These are phyloP conservation scores for Acropora tenuis DNA, from an alignment of 64 coral and sea anemone species.

Conservation along the genomic window DNA sequence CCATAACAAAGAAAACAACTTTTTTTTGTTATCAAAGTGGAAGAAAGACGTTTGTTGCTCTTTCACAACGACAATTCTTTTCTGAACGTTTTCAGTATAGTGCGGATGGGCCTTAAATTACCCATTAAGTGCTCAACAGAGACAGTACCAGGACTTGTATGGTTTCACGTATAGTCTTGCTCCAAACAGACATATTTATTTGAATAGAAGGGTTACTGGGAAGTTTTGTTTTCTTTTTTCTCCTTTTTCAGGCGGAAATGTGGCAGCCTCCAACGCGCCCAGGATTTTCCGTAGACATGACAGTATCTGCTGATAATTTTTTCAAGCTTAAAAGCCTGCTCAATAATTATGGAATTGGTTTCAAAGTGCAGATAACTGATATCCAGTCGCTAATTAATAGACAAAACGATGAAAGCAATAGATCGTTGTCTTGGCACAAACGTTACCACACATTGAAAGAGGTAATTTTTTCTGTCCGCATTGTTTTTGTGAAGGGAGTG, in stretches of 20 bases:
- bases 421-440: background rate
- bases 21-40: no score
- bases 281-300: background rate
- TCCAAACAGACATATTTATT: no score
- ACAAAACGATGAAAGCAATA: background rate
- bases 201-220: no score
- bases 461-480: background rate
- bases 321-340: slow-evolving; percentile 7
- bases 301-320: background rate
- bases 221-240: background rate
- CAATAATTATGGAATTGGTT: background rate
- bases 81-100: no score
- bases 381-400: background rate
- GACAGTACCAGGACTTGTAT: no score
- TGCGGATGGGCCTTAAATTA: no score
- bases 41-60: no score
- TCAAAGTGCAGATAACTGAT: slow-evolving; percentile 19
- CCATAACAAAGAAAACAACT: no score
- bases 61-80: no score
- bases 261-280: slow-evolving; percentile 12
- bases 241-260: background rate
- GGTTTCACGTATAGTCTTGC: no score
- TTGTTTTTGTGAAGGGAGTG: background rate
- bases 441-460: background rate
- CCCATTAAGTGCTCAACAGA: no score